A percentile compares a stretch with the other conserved stretches of the same genome.
These are phyloP conservation scores for Pentamera pediparva DNA, from an alignment of 53 echinoderm and acorn worm genomes.

Conservation along the genomic window DNA sequence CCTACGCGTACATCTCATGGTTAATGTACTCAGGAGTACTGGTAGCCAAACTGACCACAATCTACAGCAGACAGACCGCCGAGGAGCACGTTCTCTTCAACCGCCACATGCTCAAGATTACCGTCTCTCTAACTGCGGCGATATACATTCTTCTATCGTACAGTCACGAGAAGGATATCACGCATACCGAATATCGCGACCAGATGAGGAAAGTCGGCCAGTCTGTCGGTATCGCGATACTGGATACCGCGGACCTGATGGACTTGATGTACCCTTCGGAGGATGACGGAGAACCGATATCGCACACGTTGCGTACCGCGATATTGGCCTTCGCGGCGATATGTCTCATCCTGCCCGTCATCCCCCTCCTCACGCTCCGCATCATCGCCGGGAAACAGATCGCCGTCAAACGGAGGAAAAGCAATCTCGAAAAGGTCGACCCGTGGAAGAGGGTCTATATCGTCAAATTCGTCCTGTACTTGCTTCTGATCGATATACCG, in stretches of 20 bases:
- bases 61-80: slow-evolving; percentile 50
- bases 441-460: slow-evolving; percentile 66
- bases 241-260: slow-evolving; percentile 74
- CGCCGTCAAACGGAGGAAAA: slow-evolving; percentile 32
- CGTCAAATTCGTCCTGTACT: slow-evolving; percentile 65
- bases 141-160: slow-evolving; percentile 67
- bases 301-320: slow-evolving; percentile 54
- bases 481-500: slow-evolving; percentile 65
- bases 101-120: slow-evolving; percentile 68
- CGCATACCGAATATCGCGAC: slow-evolving; percentile 53
- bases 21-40: slow-evolving; percentile 74
- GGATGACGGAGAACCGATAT: slow-evolving; percentile 35
- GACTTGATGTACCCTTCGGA: slow-evolving; percentile 50
- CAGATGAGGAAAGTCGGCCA: slow-evolving; percentile 70
- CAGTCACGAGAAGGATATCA: slow-evolving; percentile 80
- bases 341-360: slow-evolving; percentile 69
- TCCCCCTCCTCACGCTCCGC: slow-evolving; percentile 72
- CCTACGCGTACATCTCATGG: slow-evolving; percentile 80
- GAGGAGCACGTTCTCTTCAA: slow-evolving; percentile 47
- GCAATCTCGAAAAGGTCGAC: slow-evolving; percentile 32
- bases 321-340: slow-evolving; percentile 71
- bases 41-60: slow-evolving; percentile 61
- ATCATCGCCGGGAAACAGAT: slow-evolving; percentile 51
- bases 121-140: slow-evolving; percentile 65
- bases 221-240: slow-evolving; percentile 64